These are phyloP conservation scores for Petrocephalus sullivani DNA, from an alignment of 2,797 vertebrate genomes.

Conservation along the genomic window DNA sequence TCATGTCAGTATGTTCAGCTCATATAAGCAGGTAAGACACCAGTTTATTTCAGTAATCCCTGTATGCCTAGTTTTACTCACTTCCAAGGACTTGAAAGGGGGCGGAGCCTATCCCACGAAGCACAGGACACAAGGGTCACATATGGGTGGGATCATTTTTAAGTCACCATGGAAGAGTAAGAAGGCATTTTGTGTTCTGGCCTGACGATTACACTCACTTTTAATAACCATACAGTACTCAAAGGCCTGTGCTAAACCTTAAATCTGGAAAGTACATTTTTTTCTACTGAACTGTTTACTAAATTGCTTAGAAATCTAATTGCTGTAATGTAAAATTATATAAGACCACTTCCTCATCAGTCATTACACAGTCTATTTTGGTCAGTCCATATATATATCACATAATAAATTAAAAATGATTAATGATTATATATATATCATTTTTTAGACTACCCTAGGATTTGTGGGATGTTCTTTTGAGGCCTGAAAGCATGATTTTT, in stretches of 20 bases:
- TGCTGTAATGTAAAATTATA: background rate
- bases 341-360: background rate
- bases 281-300: background rate
- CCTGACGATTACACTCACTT: background rate
- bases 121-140: background rate
- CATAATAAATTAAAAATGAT: too few relatives aligned
- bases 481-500: background rate
- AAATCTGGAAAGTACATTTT: slow-evolving; percentile 2
- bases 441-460: background rate
- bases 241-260: background rate
- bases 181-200: background rate
- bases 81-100: background rate
- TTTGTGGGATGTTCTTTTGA: background rate
- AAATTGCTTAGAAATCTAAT: background rate
- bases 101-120: background rate
- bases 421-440: too few relatives aligned
- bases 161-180: background rate
- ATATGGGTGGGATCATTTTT: background rate
- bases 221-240: background rate
- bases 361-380: background rate
- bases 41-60: background rate
- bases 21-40: background rate
- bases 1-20: background rate
- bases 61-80: background rate
- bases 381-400: background rate